phyloP scores from a whole-genome alignment of 2,113 vertebrate genomes.

The Pelobates fuscus region DNA sequence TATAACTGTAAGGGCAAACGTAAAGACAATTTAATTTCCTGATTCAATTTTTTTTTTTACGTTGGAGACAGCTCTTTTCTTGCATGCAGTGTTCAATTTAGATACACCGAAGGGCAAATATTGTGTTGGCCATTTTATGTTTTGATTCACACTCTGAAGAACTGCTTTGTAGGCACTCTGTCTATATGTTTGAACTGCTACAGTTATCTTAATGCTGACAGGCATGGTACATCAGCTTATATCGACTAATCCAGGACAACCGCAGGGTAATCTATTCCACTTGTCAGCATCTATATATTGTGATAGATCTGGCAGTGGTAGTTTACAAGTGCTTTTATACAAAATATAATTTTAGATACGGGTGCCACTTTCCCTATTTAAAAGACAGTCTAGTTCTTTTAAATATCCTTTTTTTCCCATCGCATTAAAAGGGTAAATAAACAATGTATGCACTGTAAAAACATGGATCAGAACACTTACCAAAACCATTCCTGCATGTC shows the following conservation, averaged over 20 bases:
- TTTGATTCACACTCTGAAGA: background rate
- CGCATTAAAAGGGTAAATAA: too few relatives aligned
- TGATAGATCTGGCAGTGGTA: background rate
- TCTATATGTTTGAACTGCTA: constrained; percentile 1
- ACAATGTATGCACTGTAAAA: too few relatives aligned
- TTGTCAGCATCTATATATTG: background rate
- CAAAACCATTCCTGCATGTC: too few relatives aligned
- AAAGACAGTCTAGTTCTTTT: too few relatives aligned
- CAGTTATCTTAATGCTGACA: constrained; percentile 3
- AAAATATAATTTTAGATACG: background rate
- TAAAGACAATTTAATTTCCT: background rate
- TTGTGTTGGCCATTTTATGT: background rate
- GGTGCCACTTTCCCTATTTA: too few relatives aligned
- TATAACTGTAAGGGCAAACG: too few relatives aligned
- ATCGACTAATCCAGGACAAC: background rate
- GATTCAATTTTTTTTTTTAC: background rate
- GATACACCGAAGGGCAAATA: background rate
- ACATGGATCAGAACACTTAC: too few relatives aligned
- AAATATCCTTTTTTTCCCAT: too few relatives aligned
- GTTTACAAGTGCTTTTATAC: background rate
- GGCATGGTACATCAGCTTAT: constrained; percentile 1
- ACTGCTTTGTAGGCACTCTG: background rate
- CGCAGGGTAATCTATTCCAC: background rate
- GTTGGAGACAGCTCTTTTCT: background rate
- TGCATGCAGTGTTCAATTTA: background rate